Evolutionary conservation across 2,113 vertebrate genomes (phyloP).

Genomic region (Falco punctatus): DNA sequence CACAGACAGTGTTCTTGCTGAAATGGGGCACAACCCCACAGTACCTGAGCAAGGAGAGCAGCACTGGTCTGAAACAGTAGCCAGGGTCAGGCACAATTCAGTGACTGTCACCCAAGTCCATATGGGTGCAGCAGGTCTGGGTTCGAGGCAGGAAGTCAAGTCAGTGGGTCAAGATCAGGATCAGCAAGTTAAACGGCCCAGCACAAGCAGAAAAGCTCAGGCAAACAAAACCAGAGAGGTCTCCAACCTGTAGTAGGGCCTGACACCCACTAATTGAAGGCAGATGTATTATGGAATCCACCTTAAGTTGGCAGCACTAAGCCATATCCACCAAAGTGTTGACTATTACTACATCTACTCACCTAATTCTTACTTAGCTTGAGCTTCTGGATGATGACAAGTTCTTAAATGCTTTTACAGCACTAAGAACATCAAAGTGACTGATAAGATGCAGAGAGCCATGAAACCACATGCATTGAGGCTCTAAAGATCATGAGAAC

Average conservation of each 20-base stretch:
- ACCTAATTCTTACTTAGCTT: neutral
- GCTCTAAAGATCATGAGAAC: neutral
- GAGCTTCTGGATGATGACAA: neutral
- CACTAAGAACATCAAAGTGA: neutral
- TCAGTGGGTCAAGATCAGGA: neutral
- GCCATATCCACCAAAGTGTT: neutral
- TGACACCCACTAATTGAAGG: neutral
- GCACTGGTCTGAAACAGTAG: neutral
- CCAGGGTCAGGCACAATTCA: neutral
- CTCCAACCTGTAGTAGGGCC: neutral
- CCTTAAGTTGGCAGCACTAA: neutral
- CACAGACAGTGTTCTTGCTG: neutral
- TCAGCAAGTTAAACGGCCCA: neutral
- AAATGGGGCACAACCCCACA: fast-evolving
- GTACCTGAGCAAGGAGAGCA: neutral
- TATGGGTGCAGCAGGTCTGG: fast-evolving
- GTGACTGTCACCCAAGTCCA: neutral
- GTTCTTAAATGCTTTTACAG: neutral
- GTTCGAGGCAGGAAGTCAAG: neutral
- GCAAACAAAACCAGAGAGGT: neutral
- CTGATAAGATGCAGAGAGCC: neutral
- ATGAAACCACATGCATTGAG: neutral
- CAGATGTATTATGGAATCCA: neutral
- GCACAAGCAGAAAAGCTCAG: neutral
- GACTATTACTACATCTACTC: neutral